These are phyloP conservation scores for Morone chrysops DNA, from an alignment of 2,113 vertebrate species.

Conservation along the genomic window DNA sequence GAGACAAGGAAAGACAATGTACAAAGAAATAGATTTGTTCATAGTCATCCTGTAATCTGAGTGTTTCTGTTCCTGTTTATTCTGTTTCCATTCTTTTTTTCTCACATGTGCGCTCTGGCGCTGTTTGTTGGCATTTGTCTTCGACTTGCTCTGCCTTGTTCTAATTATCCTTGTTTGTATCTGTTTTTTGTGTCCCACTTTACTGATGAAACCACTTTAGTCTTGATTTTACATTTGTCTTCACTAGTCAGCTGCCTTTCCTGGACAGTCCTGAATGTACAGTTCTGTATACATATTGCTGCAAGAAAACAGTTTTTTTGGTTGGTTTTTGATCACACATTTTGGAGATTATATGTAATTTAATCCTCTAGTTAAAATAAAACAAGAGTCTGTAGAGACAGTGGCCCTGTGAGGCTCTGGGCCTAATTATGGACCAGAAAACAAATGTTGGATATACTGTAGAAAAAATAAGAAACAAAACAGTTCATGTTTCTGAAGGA, in stretches of 20 bases:
- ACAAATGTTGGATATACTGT: too few species aligned
- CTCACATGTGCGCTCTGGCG: not conserved
- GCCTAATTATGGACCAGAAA: too few species aligned
- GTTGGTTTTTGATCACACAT: not conserved
- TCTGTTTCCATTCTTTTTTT: not conserved
- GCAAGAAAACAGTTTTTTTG: too few species aligned
- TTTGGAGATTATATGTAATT: not conserved
- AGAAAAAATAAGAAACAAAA: too few species aligned
- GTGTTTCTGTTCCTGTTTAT: not conserved
- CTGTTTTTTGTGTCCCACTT: not conserved
- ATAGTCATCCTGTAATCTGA: too few species aligned
- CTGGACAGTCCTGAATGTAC: too few species aligned
- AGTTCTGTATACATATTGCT: too few species aligned
- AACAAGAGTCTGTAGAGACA: too few species aligned
- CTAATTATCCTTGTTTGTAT: conserved; percentile 37
- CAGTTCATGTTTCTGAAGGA: too few species aligned
- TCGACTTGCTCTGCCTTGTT: conserved; percentile 33
- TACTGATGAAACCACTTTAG: not conserved
- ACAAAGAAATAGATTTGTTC: not conserved
- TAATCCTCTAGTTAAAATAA: not conserved
- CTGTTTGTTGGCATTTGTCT: not conserved
- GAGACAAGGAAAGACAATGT: not conserved
- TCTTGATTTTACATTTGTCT: too few species aligned
- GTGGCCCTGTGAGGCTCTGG: too few species aligned
- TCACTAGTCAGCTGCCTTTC: too few species aligned